Evolutionary conservation across 2,113 vertebrate species (phyloP).

Genomic region (Brevimyrus niger): DNA sequence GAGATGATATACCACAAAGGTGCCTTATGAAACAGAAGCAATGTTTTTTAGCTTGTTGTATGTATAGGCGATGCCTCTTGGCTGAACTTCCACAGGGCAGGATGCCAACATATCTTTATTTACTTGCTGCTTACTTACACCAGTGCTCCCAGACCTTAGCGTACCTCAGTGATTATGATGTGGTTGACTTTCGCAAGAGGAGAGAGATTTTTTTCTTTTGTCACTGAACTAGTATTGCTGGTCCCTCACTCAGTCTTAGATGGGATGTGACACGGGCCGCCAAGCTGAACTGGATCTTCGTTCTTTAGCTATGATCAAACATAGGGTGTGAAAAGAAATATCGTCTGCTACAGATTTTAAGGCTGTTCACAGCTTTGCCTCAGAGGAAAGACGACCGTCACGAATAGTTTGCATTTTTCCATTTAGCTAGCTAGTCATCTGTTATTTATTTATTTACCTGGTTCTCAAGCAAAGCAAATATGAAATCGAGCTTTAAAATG

Average conservation of each 20-base stretch:
- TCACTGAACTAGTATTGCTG: neutral
- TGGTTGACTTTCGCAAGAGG: neutral
- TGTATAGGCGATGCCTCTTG: neutral
- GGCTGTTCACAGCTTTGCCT: neutral
- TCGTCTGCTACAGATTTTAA: neutral
- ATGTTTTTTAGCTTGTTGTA: neutral
- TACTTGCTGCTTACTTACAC: neutral
- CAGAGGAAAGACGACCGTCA: neutral
- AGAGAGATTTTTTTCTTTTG: neutral
- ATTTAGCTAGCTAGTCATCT: neutral
- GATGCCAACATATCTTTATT: constrained; percentile 4
- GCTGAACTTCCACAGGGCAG: neutral
- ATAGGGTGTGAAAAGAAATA: neutral
- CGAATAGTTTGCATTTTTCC: neutral
- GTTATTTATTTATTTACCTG: neutral
- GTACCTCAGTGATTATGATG: neutral
- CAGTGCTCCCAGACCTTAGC: neutral
- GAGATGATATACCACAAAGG: constrained; percentile 1
- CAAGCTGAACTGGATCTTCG: neutral
- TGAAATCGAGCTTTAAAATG: neutral
- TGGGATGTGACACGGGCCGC: neutral
- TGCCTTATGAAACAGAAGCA: neutral
- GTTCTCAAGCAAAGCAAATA: neutral
- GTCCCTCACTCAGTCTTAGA: neutral
- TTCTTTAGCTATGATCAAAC: neutral